Base-by-base conservation (phyloP, 2,113 vertebrate genomes). In the Thryonomys swinderianus region DNA sequence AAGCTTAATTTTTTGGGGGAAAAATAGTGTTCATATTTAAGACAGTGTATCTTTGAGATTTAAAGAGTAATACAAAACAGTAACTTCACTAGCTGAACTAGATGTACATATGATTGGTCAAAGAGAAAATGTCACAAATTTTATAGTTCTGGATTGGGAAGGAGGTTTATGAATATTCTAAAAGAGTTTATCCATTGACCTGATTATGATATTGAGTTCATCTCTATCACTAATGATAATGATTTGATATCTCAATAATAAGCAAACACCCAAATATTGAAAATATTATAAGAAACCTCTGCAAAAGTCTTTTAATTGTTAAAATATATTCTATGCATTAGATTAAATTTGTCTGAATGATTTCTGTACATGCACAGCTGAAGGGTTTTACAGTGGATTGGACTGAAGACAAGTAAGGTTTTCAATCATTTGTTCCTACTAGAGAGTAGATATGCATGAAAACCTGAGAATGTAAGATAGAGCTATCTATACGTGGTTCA, bases 11-110 rank as follows among this genome's bases (percentile, higher is more conserved):
- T 90, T 66, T 61, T 25, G 30, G 90, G 76, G 57, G 93, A 67
- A 88, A 87, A n/a, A 34, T 73, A 51, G 13, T 7, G 81, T 95
- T 79, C 3, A 69, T 90, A 90, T 88, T 92, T 79, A 37, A 96
- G n/a, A 48, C 7, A 64, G 67, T 74, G 37, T 27, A 12, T 89
- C 93, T 95, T 92, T 85, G 37, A 90, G 5, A 53, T 81, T 66
- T 53, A 85, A 45, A 85, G 53, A 69, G 4, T 66, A 53, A 51
- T 61, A 57, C 37, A 42, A 64, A 83, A n/a, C 9, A 12, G 7
- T 88, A 64, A 79, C 88, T 93, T 94, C 40, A 84, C 64, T 69
- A 23, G 64, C 21, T 78, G 27, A 57, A 20, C 4, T n/a, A 81
- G 14, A 57, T 93, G 25, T 85, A 51, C 20, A 34, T 32, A 76